A percentile compares a stretch with the other conserved stretches of the same genome.
Conservation (phyloP, 2,113 vertebrate genomes). For the Brachyistius frenatus region DNA sequence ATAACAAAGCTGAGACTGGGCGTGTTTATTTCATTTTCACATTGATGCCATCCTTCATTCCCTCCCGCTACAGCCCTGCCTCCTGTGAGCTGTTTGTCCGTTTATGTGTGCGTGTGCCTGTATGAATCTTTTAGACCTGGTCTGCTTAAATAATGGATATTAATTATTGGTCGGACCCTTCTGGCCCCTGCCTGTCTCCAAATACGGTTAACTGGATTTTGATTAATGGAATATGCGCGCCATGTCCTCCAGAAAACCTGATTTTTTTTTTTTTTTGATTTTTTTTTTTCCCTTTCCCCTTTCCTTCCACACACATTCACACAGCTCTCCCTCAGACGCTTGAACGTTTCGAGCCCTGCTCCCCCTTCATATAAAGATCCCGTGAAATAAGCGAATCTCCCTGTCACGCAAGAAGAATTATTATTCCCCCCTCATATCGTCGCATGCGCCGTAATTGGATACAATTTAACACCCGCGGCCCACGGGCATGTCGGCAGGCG, state of each 20-base stretch:
- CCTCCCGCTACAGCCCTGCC: neutral
- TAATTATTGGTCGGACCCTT: slow-evolving; percentile 72
- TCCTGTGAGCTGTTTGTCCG: slow-evolving; percentile 34
- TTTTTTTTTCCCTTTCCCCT: neutral
- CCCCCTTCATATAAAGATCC: slow-evolving; percentile 58
- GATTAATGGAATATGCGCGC: slow-evolving; percentile 74
- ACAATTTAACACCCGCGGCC: slow-evolving; percentile 85
- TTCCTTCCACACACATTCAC: slow-evolving; percentile 1
- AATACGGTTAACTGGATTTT: slow-evolving; percentile 79
- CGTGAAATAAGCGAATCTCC: slow-evolving; percentile 79
- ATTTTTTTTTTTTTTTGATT: neutral
- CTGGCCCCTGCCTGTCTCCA: slow-evolving; percentile 59
- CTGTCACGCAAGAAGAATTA: slow-evolving; percentile 83
- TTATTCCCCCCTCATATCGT: slow-evolving; percentile 76
- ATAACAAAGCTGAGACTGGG: slow-evolving; percentile 72
- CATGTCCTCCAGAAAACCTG: slow-evolving; percentile 58
- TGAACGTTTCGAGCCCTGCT: slow-evolving; percentile 43
- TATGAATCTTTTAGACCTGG: slow-evolving; percentile 22
- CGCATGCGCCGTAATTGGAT: slow-evolving; percentile 83
- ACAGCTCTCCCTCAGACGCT: slow-evolving; percentile 38
- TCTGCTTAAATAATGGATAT: slow-evolving; percentile 73
- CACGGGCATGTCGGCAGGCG: slow-evolving; percentile 80
- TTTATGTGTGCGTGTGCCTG: neutral
- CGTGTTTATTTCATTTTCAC: slow-evolving; percentile 76
- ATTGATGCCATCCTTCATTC: slow-evolving; percentile 48